Base-by-base conservation (phyloP, 1,140 invertebrate genomes). In the Drosophila teissieri region DNA sequence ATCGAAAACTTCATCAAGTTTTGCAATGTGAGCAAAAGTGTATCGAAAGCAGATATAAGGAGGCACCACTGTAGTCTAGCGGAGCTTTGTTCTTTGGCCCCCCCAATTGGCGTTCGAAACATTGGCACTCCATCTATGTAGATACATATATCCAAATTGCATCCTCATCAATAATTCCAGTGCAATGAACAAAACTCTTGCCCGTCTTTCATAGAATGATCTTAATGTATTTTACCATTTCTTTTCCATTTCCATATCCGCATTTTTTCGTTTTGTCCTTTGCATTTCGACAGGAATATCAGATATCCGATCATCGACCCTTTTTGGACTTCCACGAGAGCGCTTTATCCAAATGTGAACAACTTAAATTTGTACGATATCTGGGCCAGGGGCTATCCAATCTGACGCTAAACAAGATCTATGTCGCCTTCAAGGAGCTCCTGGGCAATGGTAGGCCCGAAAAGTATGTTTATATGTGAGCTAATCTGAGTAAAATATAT, bases 271-370 rank as follows among this genome's bases (percentile, higher is more conserved):
- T 75, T 40, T 22, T 45, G 4, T 36, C 15, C 37, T 22, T 14
- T 39, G 11, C 11, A 24, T 53, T 12, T 10, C 10, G n/a, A 44
- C 53, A 92, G 91, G 91, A 92, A 91, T 92, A 92, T 92, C 90
- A 92, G 89, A 91, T 92, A 81, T 88, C 91, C 88, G 91, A 92
- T 92, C 91, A 92, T 92, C 80, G 91, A 91, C 91, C 91, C 89
- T 92, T 92, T 92, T 90, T 92, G 91, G 91, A 92, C 86, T 92
- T 92, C 88, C 91, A 92, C 90, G 91, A 92, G 90, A 92, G 91
- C 79, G 91, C 91, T 78, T 76, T 92, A 91, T 90, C 91, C 77
- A 92, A 92, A 80, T 88, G 80, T 90, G 92, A 92, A 57, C 90
- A 91, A 73, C 80, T 92, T 79, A 92, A 92, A 84, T 92, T 92